These are phyloP conservation scores for Papilio polytes DNA, from an alignment of 1,140 invertebrate species.

Conservation along the genomic window DNA sequence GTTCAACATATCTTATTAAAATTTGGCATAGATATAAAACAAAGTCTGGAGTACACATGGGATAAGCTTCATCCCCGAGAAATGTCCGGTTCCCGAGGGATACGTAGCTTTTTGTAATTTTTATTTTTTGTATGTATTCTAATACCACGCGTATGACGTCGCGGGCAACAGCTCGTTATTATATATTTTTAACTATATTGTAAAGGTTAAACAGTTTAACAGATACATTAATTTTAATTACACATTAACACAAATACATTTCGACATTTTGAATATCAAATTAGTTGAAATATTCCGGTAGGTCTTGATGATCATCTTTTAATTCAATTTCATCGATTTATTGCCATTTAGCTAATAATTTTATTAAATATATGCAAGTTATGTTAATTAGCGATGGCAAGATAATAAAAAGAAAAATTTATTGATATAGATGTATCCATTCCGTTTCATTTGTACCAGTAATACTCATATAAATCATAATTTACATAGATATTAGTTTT, in stretches of 20 bases:
- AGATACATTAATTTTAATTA: constrained; percentile 16
- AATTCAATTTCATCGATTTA: constrained; percentile 30
- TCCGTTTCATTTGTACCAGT: background rate
- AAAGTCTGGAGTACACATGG: no score
- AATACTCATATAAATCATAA: constrained; percentile 1
- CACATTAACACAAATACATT: background rate
- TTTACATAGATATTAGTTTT: background rate
- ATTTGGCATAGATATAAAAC: no score
- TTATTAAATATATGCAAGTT: constrained; percentile 21
- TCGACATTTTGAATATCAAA: constrained; percentile 3
- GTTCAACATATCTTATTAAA: no score
- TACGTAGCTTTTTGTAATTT: no score
- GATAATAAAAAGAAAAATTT: constrained; percentile 31
- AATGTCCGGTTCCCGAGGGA: no score
- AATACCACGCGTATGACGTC: no score
- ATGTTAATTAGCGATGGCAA: constrained; percentile 27
- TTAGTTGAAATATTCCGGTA: background rate
- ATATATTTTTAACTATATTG: background rate
- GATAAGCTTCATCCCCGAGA: no score
- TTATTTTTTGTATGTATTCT: no score
- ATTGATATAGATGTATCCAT: constrained; percentile 3
- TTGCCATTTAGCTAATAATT: constrained; percentile 5
- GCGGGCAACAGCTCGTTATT: no score
- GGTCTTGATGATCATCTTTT: background rate
- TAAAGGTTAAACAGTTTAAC: constrained; percentile 12